Evolutionary conservation across 2,113 vertebrate genomes (phyloP), one percentile per base, ranked within the genome.

Genomic region (Gallinago paraguaiae): DNA sequence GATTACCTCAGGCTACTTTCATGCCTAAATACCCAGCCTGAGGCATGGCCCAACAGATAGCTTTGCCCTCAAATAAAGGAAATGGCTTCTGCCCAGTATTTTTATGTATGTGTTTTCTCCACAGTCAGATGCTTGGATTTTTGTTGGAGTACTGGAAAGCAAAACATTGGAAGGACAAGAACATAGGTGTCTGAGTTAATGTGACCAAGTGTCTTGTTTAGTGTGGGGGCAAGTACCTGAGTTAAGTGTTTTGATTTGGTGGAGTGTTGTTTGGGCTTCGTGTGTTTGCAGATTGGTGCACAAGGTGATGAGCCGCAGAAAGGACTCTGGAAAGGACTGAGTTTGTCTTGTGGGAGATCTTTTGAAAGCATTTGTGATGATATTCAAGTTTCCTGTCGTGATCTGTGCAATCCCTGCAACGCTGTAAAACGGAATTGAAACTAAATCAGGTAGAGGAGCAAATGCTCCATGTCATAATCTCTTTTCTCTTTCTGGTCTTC

Each of bases 271-370:
- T 8, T 6, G n/a, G 45, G 14, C 19, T 68, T 37, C 17, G 14
- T 10, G 6, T 1, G 0, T 0, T 4, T 63, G 41, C 13, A 31
- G 17, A 11, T 2, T n/a, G 45, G 31, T 18, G 10, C 54, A 19
- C 1, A 4, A 68, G 27, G 3, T 19, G 22, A 37, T 51, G 24
- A 48, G 39, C 15, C 13, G 11, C 6, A 45, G 64, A 35, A 69
- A 37, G 35, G 2, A 2, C 45, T 72, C 39, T 56, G 39, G 27
- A 27, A 75, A 57, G 25, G 41, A 4, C 0, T 17, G 12, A 9
- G 11, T 46, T 12, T 17, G 16, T 31, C 33, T n/a, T 68, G 28
- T 11, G 17, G 23, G 31, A 64, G 18, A 17, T 20, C 6, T 51
- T 60, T 9, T 63, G 60, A 45, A 82, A 53, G 31, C 24, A 6